These are phyloP conservation scores for Asobara japonica DNA, from an alignment of 1,140 invertebrate genomes.

Conservation along the genomic window DNA sequence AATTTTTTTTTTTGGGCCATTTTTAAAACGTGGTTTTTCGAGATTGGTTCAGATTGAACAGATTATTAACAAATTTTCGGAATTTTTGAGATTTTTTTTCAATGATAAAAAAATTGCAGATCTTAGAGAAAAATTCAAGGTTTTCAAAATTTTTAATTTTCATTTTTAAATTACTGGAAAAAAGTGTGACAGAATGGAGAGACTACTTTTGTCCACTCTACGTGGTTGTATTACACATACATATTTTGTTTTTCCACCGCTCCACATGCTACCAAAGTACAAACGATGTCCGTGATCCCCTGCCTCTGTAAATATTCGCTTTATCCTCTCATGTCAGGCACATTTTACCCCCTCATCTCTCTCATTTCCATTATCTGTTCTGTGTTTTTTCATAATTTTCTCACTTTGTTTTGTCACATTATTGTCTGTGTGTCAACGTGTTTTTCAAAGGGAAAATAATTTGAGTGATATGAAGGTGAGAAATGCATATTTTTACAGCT, in stretches of 20 bases:
- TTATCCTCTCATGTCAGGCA: conserved; percentile 12
- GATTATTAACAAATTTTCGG: too few species aligned
- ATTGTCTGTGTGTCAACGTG: conserved; percentile 16
- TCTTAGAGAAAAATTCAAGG: too few species aligned
- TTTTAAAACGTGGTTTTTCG: too few species aligned
- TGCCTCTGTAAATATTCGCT: conserved; percentile 26
- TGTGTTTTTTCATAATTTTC: background rate
- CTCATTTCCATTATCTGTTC: background rate
- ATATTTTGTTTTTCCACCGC: background rate
- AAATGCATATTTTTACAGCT: background rate
- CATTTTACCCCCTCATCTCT: background rate
- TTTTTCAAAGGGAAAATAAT: background rate
- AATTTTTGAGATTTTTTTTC: too few species aligned
- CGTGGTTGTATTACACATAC: too few species aligned
- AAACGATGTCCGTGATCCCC: background rate
- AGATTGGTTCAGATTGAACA: too few species aligned
- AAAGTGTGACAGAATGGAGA: too few species aligned
- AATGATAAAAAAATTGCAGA: too few species aligned
- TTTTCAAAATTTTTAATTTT: too few species aligned
- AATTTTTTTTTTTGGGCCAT: background rate
- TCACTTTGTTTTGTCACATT: background rate
- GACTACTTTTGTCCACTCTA: too few species aligned
- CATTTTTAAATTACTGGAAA: background rate
- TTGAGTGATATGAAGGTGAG: conserved; percentile 6
- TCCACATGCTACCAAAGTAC: background rate